Evolutionary conservation across 2,888 invertebrate species (phyloP).

Genomic region (Drosophila recens): DNA sequence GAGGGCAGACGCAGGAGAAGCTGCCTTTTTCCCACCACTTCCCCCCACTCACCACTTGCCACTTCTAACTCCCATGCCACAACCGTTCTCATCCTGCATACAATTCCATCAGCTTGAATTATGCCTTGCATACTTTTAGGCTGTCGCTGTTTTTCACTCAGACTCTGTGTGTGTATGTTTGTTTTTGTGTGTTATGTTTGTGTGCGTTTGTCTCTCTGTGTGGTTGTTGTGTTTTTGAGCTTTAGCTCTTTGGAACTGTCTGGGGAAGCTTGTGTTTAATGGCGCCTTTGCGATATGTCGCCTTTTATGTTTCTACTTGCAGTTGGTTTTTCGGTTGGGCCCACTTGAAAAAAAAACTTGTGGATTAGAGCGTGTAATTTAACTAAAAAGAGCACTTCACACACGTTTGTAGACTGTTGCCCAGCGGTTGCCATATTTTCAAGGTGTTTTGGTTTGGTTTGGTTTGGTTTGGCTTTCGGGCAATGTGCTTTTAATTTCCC

Average conservation of each 20-base stretch:
- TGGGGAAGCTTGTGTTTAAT: constrained; percentile 52
- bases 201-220: constrained; percentile 14
- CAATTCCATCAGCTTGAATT: constrained; percentile 81
- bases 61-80: constrained; percentile 2
- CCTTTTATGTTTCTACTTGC: constrained; percentile 68
- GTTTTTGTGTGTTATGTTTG: constrained; percentile 10
- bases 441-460: constrained; percentile 61
- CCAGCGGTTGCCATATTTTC: constrained; percentile 44
- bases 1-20: constrained; percentile 41
- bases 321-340: constrained; percentile 32
- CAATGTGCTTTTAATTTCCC: constrained; percentile 75
- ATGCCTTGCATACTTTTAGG: constrained; percentile 77
- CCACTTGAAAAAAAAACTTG: constrained; percentile 54
- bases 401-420: constrained; percentile 28
- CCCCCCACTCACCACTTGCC: neutral
- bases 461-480: constrained; percentile 49
- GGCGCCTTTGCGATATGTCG: constrained; percentile 71
- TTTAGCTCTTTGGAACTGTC: constrained; percentile 72
- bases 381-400: constrained; percentile 70
- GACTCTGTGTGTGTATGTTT: neutral
- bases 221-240: constrained; percentile 46
- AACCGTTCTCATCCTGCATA: constrained; percentile 53
- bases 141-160: constrained; percentile 28
- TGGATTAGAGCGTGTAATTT: constrained; percentile 79
- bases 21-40: neutral